Percentiles rank a stretch among this genome's conserved stretches.
Evolutionary conservation across 2,888 invertebrate genomes (phyloP).

Genomic region (Andrena bicolor): DNA sequence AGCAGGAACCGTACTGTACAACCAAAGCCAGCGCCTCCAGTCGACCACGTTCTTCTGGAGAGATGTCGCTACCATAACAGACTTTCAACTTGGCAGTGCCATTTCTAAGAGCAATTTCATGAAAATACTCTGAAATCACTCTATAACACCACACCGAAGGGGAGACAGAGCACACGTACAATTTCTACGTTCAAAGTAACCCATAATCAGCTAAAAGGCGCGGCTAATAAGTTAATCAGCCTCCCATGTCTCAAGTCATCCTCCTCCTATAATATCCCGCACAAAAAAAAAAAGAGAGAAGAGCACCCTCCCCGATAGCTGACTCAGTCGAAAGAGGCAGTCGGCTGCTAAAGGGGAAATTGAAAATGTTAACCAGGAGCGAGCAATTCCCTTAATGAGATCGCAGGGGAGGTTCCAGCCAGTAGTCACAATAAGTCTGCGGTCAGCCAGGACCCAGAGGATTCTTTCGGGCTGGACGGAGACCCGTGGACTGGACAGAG

Average conservation of each 20-base stretch:
- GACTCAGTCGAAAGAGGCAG: constrained; percentile 24
- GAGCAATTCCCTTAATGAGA: constrained; percentile 57
- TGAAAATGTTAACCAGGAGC: constrained; percentile 38
- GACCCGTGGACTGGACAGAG: constrained; percentile 37
- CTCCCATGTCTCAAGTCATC: not conserved
- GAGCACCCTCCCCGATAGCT: not conserved
- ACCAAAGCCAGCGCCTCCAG: not conserved
- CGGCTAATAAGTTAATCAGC: not conserved
- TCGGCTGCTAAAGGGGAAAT: constrained; percentile 11
- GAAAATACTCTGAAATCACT: not conserved
- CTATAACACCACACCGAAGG: not conserved
- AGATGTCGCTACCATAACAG: constrained; percentile 43
- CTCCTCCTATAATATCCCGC: not conserved
- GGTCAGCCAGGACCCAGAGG: constrained; percentile 56
- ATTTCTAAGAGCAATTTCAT: not conserved
- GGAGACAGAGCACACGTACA: not conserved
- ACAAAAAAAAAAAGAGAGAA: not conserved
- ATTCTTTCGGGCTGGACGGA: constrained; percentile 63
- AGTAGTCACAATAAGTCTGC: constrained; percentile 68
- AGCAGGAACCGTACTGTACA: not conserved
- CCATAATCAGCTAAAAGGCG: not conserved
- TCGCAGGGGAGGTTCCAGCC: constrained; percentile 35
- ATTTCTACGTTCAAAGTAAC: not conserved
- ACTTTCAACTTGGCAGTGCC: not conserved
- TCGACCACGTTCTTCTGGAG: not conserved